Evolutionary conservation across 2,888 invertebrate species (phyloP), one percentile per base, ranked within the genome.

Genomic region (Galeruca laticollis): DNA sequence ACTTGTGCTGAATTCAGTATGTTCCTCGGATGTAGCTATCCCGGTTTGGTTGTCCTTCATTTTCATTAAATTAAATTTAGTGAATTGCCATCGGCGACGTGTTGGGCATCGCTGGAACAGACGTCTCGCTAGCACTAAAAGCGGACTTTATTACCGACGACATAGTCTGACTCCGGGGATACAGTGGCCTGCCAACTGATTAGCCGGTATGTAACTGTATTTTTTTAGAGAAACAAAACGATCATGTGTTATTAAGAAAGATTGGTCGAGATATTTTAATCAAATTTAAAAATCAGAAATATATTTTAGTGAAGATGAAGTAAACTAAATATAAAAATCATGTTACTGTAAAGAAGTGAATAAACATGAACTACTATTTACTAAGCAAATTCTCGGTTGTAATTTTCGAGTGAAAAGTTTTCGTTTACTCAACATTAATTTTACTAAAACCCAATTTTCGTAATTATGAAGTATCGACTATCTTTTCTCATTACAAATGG

Each of bases 21-120:
- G 56, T 57, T 57, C 35, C 31, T 33, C 56, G 35, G 56, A 33
- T 66, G 66, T 66, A 66, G 59, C 66, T 60, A 66, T 59, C 66
- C 51, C 66, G 66, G 60, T 66, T 60, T 60, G 66, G 66, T 31
- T 66, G 66, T 66, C 66, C 69, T 75, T 73, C 74, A 73, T 75
- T 75, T 74, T 77, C 71, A 75, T 75, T 74, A 75, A 76, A 76
- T 77, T 73, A 76, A 76, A 76, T 75, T 78, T 75, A 76, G 73
- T 67, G 73, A 77, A 79, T 77, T 76, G 76, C 76, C 74, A 75
- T 73, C 70, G 76, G 76, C 67, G 74, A 79, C 77, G 75, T 75
- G 77, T 71, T 70, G 69, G 71, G 66, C 75, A 72, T 76, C 74
- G 74, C 75, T 71, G 70, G 76, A 74, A 74, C 68, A 73, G 75